Evolutionary conservation across 2,888 invertebrate genomes (phyloP).

Genomic region (Plebejus melissa): DNA sequence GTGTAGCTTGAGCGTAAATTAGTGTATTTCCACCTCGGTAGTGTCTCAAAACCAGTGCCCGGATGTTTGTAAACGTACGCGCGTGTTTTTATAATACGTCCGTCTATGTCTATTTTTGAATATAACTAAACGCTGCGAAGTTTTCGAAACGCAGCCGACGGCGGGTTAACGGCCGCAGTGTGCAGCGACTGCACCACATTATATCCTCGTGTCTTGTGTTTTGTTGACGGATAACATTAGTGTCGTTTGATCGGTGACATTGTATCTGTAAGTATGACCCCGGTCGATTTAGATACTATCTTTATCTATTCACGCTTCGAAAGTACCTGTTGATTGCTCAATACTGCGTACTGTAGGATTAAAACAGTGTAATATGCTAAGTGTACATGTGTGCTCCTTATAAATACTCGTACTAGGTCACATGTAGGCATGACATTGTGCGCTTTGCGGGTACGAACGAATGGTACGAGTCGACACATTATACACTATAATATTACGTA

Average conservation of each 20-base stretch:
- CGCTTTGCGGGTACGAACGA: background rate
- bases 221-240: conserved; percentile 72
- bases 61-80: conserved; percentile 49
- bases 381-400: conserved; percentile 5
- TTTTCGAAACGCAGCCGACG: conserved; percentile 75
- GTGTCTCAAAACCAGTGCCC: conserved; percentile 42
- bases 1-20: conserved; percentile 49
- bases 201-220: conserved; percentile 65
- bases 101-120: conserved; percentile 79
- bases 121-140: conserved; percentile 74
- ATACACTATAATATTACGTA: conserved; percentile 3
- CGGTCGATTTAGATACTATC: conserved; percentile 56
- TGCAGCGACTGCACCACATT: conserved; percentile 68
- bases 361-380: conserved; percentile 17
- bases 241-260: conserved; percentile 67
- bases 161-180: conserved; percentile 75
- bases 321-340: conserved; percentile 49
- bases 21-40: conserved; percentile 48
- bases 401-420: conserved; percentile 2
- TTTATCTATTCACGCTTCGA: conserved; percentile 2
- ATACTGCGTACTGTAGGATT: conserved; percentile 27
- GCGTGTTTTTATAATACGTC: conserved; percentile 59
- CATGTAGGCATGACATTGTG: conserved; percentile 7
- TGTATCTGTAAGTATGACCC: conserved; percentile 78
- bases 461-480: conserved; percentile 17